Evolutionary conservation across 2,113 vertebrate species (phyloP), one percentile per base, ranked within the genome.

Genomic region (Sturnira hondurensis): DNA sequence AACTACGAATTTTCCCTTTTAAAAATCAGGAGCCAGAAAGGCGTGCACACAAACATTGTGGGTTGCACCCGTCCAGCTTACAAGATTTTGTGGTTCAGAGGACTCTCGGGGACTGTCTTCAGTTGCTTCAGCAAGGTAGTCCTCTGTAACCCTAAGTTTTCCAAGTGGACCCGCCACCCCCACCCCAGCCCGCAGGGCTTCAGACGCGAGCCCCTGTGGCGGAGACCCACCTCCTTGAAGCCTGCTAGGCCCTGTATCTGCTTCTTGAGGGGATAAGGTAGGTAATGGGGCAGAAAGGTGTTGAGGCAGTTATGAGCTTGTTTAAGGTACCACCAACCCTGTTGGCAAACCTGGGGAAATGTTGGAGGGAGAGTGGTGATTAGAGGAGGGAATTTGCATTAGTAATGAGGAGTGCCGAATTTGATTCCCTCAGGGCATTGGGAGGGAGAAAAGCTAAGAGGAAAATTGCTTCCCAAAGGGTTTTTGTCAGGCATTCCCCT

Each of bases 381-480:
- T 19, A 19, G 43, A 63, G 61, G n/a, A 38, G 36, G 33, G 14
- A 4, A 56, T 87, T 85, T 61, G 45, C 15, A 71, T 94, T 33
- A 4, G 54, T 65, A 63, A 68, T 92, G 52, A 76, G 83, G 31
- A 82, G 22, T 24, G 36, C 0, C 11, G 5, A 31, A 58, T 65
- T 84, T 92, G 47, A 45, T 61, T 73, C 71, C 47, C 38, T 89
- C 7, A 89, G 81, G 45, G 87, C 63, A 22, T 92, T 61, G 61
- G 4, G 47, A 82, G 58, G 33, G 52, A 43, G 47, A 77, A 89
- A 58, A 80, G 38, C 92, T n/a, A 56, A 63, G 67, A 52, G 83
- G 92, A 71, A 93, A 93, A 85, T 74, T 36, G 73, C 86, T 86
- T 94, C 73, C 78, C 89, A n/a, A n/a, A 78, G 83, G 67, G 56